Evolutionary conservation across 2,797 vertebrate species (phyloP).

Genomic region (Sus cebifrons): DNA sequence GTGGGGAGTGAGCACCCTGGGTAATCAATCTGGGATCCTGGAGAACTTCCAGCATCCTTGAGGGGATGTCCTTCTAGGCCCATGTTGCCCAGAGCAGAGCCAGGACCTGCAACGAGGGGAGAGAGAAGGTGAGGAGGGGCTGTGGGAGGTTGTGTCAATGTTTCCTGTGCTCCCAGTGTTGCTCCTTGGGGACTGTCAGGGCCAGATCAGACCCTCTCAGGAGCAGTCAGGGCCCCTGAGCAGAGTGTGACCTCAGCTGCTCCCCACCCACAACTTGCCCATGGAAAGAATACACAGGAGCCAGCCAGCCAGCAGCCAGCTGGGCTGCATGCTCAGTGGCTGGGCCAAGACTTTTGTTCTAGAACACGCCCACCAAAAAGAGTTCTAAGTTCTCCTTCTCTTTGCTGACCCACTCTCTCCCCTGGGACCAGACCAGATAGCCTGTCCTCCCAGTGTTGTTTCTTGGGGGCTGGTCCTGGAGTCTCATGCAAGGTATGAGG

Average conservation of each 20-base stretch:
- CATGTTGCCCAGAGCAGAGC: neutral
- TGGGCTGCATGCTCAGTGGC: neutral
- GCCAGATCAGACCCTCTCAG: neutral
- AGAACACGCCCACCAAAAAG: neutral
- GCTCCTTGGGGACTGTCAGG: neutral
- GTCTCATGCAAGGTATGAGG: neutral
- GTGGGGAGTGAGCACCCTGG: neutral
- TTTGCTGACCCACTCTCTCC: neutral
- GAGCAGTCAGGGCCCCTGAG: neutral
- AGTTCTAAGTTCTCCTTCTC: neutral
- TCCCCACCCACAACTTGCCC: neutral
- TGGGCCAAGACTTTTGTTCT: neutral
- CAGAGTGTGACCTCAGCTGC: neutral
- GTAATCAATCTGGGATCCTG: neutral
- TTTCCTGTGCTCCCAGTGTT: neutral
- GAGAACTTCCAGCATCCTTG: neutral
- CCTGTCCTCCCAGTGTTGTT: neutral
- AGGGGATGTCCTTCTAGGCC: neutral
- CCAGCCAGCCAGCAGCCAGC: neutral
- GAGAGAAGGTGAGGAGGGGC: too few relatives aligned
- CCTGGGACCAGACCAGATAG: neutral
- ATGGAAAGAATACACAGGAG: neutral
- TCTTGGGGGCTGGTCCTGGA: neutral
- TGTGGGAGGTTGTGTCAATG: neutral
- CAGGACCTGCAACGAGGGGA: neutral